phyloP scores from a whole-genome alignment of 2,888 invertebrate species.

The Eupithecia vulgata region DNA sequence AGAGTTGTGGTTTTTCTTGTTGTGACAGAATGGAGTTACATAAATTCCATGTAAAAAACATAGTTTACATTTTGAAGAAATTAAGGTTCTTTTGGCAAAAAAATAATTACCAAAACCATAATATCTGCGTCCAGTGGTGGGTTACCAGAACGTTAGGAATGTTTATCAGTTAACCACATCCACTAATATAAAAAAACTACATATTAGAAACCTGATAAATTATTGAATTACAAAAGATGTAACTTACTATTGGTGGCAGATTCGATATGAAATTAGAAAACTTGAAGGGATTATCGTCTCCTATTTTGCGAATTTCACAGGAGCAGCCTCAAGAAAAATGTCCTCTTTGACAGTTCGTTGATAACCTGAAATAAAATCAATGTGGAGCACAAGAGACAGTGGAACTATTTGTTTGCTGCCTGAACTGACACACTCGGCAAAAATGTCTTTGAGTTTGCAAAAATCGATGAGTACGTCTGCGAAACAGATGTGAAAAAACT shows the following conservation, averaged over 20 bases:
- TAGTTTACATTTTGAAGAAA: background rate
- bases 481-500: constrained; percentile 43
- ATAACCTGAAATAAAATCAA: constrained; percentile 83
- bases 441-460: constrained; percentile 42
- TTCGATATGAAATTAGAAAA: constrained; percentile 83
- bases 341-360: constrained; percentile 82
- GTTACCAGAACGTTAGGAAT: background rate
- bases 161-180: constrained; percentile 2
- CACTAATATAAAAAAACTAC: background rate
- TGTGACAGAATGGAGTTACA: constrained; percentile 3
- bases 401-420: constrained; percentile 34
- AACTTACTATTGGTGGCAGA: constrained; percentile 82
- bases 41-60: background rate
- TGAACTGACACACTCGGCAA: constrained; percentile 34
- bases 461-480: constrained; percentile 47
- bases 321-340: constrained; percentile 77
- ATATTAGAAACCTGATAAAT: background rate
- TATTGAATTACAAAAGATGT: constrained; percentile 5
- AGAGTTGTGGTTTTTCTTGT: background rate
- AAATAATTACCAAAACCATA: constrained; percentile 1
- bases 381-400: constrained; percentile 61
- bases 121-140: background rate
- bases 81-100: background rate
- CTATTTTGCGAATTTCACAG: constrained; percentile 82
- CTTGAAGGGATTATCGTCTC: constrained; percentile 82